Evolutionary conservation across 2,888 invertebrate genomes (phyloP).

Genomic region (Ceriagrion tenellum): DNA sequence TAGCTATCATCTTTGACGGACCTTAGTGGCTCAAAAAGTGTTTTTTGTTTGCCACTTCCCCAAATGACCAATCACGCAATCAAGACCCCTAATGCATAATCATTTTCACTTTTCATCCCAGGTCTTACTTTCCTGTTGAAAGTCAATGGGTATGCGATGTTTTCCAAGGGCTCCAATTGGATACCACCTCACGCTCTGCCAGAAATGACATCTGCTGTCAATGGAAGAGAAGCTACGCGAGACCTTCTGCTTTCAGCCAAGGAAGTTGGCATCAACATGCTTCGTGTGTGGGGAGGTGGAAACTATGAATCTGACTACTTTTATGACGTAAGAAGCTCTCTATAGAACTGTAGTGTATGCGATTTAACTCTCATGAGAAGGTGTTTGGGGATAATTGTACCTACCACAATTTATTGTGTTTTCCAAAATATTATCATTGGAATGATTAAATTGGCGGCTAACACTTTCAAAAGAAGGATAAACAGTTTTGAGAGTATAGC

Average conservation of each 20-base stretch:
- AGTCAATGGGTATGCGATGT: constrained; percentile 92
- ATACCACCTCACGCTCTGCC: constrained; percentile 93
- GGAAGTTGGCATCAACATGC: constrained; percentile 92
- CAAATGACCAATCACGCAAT: too few relatives aligned
- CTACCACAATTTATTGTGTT: too few relatives aligned
- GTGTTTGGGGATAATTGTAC: too few relatives aligned
- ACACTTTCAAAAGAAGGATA: too few relatives aligned
- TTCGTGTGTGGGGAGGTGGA: constrained; percentile 99
- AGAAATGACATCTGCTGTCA: constrained; percentile 82
- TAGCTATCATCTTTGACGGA: too few relatives aligned
- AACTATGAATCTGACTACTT: constrained; percentile 95
- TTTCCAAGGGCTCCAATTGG: constrained; percentile 97
- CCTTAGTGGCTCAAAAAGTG: neutral
- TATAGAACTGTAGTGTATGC: neutral
- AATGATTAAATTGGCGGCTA: too few relatives aligned
- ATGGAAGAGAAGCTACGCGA: constrained; percentile 79
- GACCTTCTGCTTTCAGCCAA: constrained; percentile 85
- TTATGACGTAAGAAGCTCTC: constrained; percentile 81
- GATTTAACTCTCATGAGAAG: too few relatives aligned
- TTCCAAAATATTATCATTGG: too few relatives aligned
- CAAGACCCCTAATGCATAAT: neutral
- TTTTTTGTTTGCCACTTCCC: neutral
- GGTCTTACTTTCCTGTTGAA: constrained; percentile 92
- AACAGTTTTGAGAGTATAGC: too few relatives aligned
- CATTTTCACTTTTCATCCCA: constrained; percentile 72